Percentiles rank a stretch among this genome's conserved stretches.
Evolutionary conservation across 2,113 vertebrate species (phyloP).

Genomic region (Cryptoleucopteryx plumbea): DNA sequence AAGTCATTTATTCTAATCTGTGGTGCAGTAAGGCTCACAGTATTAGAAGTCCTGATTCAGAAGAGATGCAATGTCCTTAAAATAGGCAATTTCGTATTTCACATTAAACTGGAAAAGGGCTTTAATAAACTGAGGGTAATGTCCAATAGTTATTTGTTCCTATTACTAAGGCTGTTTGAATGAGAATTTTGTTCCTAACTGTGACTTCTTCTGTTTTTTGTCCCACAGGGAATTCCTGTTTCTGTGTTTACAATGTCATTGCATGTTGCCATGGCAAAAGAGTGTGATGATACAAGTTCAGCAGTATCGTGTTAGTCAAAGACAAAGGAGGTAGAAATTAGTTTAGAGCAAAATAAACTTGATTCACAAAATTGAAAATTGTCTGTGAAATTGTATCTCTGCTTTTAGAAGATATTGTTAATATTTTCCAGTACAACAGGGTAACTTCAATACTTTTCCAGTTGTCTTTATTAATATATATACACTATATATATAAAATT

Average conservation of each 20-base stretch:
- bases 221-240: background rate
- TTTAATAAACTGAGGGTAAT: background rate
- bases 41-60: background rate
- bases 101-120: background rate
- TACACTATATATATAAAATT: background rate
- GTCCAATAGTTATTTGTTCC: background rate
- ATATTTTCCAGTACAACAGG: background rate
- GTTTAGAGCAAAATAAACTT: background rate
- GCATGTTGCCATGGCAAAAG: background rate
- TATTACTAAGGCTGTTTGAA: background rate
- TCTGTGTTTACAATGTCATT: background rate
- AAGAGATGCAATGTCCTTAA: background rate
- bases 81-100: background rate
- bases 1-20: background rate
- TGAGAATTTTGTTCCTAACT: background rate
- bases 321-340: background rate
- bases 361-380: background rate
- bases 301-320: background rate
- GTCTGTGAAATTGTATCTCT: background rate
- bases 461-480: background rate
- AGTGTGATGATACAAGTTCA: background rate
- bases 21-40: background rate
- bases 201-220: background rate
- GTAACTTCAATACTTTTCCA: background rate
- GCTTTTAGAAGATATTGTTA: background rate